Conservation (phyloP, 2,888 invertebrate genomes). For the Lycocerus yunnanus region DNA sequence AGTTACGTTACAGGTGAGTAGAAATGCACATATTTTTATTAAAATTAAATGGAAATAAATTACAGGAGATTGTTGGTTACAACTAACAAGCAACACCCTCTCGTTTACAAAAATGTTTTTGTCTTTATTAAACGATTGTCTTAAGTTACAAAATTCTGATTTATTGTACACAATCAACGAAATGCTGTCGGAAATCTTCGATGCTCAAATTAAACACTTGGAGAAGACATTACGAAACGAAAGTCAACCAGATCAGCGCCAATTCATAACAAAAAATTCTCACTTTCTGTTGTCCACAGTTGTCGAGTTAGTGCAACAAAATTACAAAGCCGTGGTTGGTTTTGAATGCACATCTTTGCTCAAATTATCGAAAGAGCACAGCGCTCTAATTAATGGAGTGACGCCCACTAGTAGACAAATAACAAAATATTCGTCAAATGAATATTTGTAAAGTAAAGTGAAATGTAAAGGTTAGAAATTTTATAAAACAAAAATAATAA, state of each 20-base stretch:
- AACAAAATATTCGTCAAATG: slow-evolving; percentile 71
- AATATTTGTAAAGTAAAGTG: slow-evolving; percentile 61
- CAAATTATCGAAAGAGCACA: slow-evolving; percentile 61
- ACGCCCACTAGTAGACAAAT: slow-evolving; percentile 64
- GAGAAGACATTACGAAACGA: slow-evolving; percentile 61
- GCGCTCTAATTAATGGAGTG: slow-evolving; percentile 58
- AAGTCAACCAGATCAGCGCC: slow-evolving; percentile 54
- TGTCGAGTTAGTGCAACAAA: slow-evolving; percentile 65
- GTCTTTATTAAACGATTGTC: slow-evolving; percentile 74
- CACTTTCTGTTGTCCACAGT: slow-evolving; percentile 72
- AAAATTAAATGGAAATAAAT: neutral
- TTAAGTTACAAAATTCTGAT: slow-evolving; percentile 76
- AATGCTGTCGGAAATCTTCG: slow-evolving; percentile 73
- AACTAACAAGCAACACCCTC: slow-evolving; percentile 78
- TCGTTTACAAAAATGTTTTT: slow-evolving; percentile 79
- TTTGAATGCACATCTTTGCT: slow-evolving; percentile 63
- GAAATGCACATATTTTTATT: neutral
- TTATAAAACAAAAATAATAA: neutral
- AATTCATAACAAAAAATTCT: slow-evolving; percentile 68
- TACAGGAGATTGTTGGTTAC: slow-evolving; percentile 70
- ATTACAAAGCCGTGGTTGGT: slow-evolving; percentile 64
- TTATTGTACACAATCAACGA: slow-evolving; percentile 74
- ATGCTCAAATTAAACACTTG: slow-evolving; percentile 71
- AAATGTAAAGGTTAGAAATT: neutral
- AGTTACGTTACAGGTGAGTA: slow-evolving; percentile 63